These are phyloP conservation scores for Nudaria mundana DNA, from an alignment of 2,888 invertebrate species.

Conservation along the genomic window DNA sequence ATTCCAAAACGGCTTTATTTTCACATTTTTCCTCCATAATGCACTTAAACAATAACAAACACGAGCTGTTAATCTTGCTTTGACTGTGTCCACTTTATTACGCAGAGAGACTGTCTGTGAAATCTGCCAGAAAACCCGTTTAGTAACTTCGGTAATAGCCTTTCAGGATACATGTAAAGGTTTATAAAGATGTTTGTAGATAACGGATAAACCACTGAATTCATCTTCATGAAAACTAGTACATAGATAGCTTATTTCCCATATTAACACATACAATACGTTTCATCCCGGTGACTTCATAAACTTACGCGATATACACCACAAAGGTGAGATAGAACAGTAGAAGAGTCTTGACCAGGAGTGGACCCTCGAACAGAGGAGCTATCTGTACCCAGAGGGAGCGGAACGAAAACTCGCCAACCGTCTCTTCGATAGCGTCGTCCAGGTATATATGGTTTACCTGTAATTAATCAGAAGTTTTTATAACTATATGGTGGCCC, in stretches of 20 bases:
- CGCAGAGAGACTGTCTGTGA: too few relatives aligned
- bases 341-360: conserved; percentile 74
- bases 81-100: conserved; percentile 79
- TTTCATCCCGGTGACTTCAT: too few relatives aligned
- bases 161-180: too few relatives aligned
- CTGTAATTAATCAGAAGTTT: conserved; percentile 23
- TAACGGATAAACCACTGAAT: too few relatives aligned
- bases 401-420: conserved; percentile 59
- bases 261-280: too few relatives aligned
- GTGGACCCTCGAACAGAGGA: conserved; percentile 77
- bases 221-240: too few relatives aligned
- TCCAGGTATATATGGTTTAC: conserved; percentile 54
- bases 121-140: too few relatives aligned
- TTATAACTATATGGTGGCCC: neutral
- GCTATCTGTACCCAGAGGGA: conserved; percentile 80
- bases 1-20: conserved; percentile 27
- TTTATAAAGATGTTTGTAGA: too few relatives aligned
- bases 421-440: conserved; percentile 52
- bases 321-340: conserved; percentile 82
- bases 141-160: too few relatives aligned
- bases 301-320: conserved; percentile 84
- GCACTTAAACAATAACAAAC: conserved; percentile 68
- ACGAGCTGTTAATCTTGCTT: conserved; percentile 75
- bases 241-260: too few relatives aligned
- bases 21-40: conserved; percentile 30